Conservation (phyloP, 2,797 vertebrate genomes). For the Myiothlypis chrysogaster region DNA sequence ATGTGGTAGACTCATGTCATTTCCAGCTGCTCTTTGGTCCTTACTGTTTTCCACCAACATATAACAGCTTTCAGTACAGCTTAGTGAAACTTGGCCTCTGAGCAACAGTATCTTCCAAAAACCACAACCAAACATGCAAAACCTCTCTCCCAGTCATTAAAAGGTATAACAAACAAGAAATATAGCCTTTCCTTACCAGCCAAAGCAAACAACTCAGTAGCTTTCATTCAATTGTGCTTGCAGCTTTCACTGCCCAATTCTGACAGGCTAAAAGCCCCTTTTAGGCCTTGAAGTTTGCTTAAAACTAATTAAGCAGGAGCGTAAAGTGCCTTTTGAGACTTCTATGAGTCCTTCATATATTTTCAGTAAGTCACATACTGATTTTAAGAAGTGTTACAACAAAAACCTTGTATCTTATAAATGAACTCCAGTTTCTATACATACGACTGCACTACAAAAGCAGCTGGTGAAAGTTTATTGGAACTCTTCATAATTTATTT, state of each 20-base stretch:
- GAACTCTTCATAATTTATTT: background rate
- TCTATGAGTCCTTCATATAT: background rate
- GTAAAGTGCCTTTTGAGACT: background rate
- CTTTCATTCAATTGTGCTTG: background rate
- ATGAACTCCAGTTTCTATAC: background rate
- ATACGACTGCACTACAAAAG: background rate
- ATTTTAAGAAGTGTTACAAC: background rate
- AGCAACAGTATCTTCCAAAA: background rate
- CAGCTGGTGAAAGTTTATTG: background rate
- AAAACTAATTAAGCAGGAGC: background rate
- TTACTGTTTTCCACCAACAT: background rate
- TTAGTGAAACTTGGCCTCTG: background rate
- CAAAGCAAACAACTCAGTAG: background rate
- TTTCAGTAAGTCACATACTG: background rate
- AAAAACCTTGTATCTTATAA: background rate
- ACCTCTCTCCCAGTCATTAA: background rate
- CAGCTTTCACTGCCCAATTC: background rate
- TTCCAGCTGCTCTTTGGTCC: constrained; percentile 35
- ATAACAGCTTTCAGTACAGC: background rate
- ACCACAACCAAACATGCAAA: background rate
- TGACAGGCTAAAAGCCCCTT: background rate
- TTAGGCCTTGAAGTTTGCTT: background rate
- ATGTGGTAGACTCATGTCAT: background rate
- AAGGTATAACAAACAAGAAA: background rate
- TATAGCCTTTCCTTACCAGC: background rate